phyloP scores from a whole-genome alignment of 2,888 invertebrate genomes.

The Drosophila mercatorum region DNA sequence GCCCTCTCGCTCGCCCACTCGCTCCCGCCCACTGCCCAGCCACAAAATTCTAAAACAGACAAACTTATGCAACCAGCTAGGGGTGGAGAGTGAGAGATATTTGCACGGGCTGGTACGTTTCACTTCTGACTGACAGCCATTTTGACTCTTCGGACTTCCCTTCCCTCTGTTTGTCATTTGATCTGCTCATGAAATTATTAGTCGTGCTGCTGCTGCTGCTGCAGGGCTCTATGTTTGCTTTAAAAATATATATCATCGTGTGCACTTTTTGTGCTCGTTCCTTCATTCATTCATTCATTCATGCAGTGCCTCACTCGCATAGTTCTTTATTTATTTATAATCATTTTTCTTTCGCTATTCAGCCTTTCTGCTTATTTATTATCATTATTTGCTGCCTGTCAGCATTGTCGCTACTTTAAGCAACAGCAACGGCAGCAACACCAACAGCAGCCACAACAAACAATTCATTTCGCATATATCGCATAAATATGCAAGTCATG shows the following conservation, averaged over 20 bases:
- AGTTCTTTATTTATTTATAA: conserved; percentile 68
- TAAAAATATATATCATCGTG: conserved; percentile 58
- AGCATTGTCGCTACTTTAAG: conserved; percentile 29
- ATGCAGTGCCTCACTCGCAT: conserved; percentile 20
- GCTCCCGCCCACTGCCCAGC: conserved; percentile 38
- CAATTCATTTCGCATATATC: conserved; percentile 72
- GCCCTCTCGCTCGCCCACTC: conserved; percentile 8
- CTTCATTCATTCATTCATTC: conserved; percentile 19
- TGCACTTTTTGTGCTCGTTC: conserved; percentile 46
- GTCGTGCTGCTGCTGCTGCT: conserved; percentile 32
- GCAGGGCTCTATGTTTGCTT: conserved; percentile 51
- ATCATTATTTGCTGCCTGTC: conserved; percentile 41
- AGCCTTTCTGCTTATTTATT: conserved; percentile 49
- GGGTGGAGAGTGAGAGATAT: not conserved
- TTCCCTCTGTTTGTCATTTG: conserved; percentile 55
- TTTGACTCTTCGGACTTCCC: conserved; percentile 54
- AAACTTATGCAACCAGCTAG: conserved; percentile 50
- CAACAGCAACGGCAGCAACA: conserved; percentile 30
- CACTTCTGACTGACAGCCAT: conserved; percentile 74
- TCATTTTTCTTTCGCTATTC: conserved; percentile 24
- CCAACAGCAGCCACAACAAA: conserved; percentile 35
- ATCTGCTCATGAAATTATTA: conserved; percentile 75
- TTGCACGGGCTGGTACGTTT: conserved; percentile 57
- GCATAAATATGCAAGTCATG: conserved; percentile 76
- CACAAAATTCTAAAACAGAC: conserved; percentile 67